These are phyloP conservation scores for Eucidaris tribuloides DNA, from an alignment of 35 echinoderm and acorn worm species.

Conservation along the genomic window DNA sequence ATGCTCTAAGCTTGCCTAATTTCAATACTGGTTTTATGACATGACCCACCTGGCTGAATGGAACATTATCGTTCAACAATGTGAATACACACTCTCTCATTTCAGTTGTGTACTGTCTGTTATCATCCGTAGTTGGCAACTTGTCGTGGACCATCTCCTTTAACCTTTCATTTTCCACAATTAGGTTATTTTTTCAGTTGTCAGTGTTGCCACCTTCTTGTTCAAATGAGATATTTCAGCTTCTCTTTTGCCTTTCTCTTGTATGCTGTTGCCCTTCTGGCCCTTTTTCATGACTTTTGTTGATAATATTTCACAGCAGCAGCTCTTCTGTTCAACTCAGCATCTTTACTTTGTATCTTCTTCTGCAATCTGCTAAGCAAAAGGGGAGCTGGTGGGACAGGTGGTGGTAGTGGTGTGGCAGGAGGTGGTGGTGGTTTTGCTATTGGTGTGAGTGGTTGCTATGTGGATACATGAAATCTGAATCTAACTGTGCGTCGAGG, in stretches of 20 bases:
- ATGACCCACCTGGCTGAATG: background rate
- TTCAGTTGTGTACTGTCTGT: background rate
- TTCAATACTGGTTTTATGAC: background rate
- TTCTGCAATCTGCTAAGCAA: no score
- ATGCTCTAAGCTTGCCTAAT: background rate
- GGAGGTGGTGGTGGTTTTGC: no score
- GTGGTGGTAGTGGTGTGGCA: no score
- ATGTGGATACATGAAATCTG: no score
- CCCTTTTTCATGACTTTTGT: no score
- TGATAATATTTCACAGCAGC: no score
- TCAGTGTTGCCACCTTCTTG: background rate
- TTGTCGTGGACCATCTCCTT: conserved; percentile 18
- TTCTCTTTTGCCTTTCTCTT: background rate
- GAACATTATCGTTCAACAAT: conserved; percentile 21
- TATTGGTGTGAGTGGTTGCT: no score
- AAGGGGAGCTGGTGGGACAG: no score
- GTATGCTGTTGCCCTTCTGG: background rate
- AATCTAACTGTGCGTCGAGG: no score
- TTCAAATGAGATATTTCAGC: background rate
- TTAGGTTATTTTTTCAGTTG: background rate
- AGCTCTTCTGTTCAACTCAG: no score
- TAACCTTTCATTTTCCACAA: conserved; percentile 21
- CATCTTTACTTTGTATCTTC: no score
- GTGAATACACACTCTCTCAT: conserved; percentile 26
- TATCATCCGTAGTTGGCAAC: background rate